Percentiles rank a stretch among this genome's conserved stretches.
These are phyloP conservation scores for Poecilia velifera DNA, from an alignment of 2,797 vertebrate genomes.

Conservation along the genomic window DNA sequence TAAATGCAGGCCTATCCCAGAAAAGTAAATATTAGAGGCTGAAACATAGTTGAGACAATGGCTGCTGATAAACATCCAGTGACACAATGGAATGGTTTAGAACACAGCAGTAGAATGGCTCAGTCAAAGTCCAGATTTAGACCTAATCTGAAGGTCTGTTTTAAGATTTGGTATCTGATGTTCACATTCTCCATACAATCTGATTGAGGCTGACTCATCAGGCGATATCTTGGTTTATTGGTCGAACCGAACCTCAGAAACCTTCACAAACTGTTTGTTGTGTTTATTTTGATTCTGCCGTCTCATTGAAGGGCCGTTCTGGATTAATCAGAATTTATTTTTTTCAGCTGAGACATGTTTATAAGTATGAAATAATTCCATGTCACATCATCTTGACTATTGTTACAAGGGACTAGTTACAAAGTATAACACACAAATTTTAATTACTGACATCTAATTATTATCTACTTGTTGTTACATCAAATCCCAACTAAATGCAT, in stretches of 20 bases:
- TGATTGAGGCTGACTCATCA: not conserved
- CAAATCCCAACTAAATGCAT: not conserved
- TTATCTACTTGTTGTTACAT: not conserved
- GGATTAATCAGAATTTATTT: not conserved
- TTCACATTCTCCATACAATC: not conserved
- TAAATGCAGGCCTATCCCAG: not conserved
- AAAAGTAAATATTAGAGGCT: not conserved
- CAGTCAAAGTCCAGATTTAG: not conserved
- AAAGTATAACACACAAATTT: not conserved
- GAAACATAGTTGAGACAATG: not conserved
- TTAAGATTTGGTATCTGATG: not conserved
- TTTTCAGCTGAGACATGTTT: not conserved
- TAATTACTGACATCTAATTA: not conserved
- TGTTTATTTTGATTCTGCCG: not conserved
- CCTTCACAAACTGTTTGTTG: too few species aligned
- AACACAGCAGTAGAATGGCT: not conserved
- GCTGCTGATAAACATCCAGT: too few species aligned
- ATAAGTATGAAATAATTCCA: not conserved
- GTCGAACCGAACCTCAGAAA: not conserved
- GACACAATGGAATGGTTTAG: not conserved
- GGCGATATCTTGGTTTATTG: not conserved
- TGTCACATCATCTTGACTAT: too few species aligned
- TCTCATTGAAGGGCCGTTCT: not conserved
- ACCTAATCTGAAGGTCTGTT: not conserved
- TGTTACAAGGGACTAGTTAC: not conserved